Conservation (phyloP, 2,113 vertebrate species). For the Lates calcarifer region DNA sequence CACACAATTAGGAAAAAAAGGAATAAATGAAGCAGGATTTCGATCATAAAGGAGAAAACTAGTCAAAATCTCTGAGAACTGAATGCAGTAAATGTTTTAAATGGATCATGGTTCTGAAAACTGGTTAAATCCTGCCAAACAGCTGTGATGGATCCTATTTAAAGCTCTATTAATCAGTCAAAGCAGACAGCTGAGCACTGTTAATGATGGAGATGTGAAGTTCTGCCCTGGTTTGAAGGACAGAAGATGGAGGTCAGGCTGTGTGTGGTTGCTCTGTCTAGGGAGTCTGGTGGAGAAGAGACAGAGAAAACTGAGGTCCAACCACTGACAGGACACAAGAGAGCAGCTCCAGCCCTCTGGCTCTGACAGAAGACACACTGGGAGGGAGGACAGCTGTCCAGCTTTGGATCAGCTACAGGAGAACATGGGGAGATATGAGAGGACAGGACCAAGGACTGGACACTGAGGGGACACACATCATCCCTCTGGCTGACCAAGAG, state of each 20-base stretch:
- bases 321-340: slow-evolving; percentile 32
- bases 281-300: slow-evolving; percentile 19
- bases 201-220: slow-evolving; percentile 18
- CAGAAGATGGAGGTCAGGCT: slow-evolving; percentile 32
- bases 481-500: slow-evolving; percentile 22
- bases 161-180: not conserved
- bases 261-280: slow-evolving; percentile 1
- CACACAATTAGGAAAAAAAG: not conserved
- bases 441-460: slow-evolving; percentile 23
- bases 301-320: slow-evolving; percentile 21
- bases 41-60: slow-evolving; percentile 13
- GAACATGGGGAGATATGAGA: not conserved
- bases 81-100: slow-evolving; percentile 3
- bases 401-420: slow-evolving; percentile 6
- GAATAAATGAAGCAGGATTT: slow-evolving; percentile 34
- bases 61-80: slow-evolving; percentile 8
- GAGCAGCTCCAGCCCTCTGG: slow-evolving; percentile 40
- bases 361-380: slow-evolving; percentile 19
- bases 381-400: slow-evolving; percentile 33
- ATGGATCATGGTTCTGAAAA: slow-evolving; percentile 6
- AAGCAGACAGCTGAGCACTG: not conserved
- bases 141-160: slow-evolving; percentile 15
- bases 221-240: slow-evolving; percentile 28
- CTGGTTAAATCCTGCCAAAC: not conserved
- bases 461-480: slow-evolving; percentile 16